Evolutionary conservation across 2,797 vertebrate genomes (phyloP).

Genomic region (Notolabrus celidotus): DNA sequence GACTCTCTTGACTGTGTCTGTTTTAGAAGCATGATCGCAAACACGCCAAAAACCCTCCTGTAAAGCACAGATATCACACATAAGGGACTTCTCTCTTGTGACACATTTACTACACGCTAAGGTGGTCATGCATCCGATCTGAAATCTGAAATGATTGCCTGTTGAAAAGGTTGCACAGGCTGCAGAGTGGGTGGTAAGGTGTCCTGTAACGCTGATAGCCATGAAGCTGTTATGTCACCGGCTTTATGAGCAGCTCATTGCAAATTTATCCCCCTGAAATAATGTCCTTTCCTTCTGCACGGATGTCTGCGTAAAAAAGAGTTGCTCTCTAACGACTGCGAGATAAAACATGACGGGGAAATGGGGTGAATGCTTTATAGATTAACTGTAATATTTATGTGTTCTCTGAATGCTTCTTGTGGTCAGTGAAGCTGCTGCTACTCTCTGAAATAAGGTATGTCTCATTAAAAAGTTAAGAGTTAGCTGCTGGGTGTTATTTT

Average conservation of each 20-base stretch:
- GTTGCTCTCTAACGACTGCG: not conserved
- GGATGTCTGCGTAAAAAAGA: conserved; percentile 1
- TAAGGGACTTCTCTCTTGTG: conserved; percentile 40
- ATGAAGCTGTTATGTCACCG: conserved; percentile 30
- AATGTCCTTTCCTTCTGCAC: conserved; percentile 43
- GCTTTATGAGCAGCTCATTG: conserved; percentile 28
- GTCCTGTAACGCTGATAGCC: conserved; percentile 28
- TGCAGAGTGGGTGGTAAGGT: conserved; percentile 52
- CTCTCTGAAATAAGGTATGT: not conserved
- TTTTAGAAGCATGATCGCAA: conserved; percentile 9
- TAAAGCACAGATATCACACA: conserved; percentile 13
- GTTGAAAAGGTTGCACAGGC: conserved; percentile 11
- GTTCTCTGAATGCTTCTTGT: conserved; percentile 6
- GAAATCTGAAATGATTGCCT: not conserved
- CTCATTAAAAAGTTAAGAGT: not conserved
- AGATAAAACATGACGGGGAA: conserved; percentile 31
- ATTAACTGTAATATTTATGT: too few relatives aligned
- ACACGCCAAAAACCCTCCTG: conserved; percentile 27
- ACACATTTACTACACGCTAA: conserved; percentile 40
- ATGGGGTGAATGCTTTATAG: conserved; percentile 23
- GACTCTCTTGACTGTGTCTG: conserved; percentile 25
- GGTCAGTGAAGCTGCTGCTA: not conserved
- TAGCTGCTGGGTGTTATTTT: conserved; percentile 13
- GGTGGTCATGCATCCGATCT: conserved; percentile 28
- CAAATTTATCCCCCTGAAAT: conserved; percentile 14